phyloP scores from a whole-genome alignment of 2,888 invertebrate genomes.

The Odontocerum albicorne region DNA sequence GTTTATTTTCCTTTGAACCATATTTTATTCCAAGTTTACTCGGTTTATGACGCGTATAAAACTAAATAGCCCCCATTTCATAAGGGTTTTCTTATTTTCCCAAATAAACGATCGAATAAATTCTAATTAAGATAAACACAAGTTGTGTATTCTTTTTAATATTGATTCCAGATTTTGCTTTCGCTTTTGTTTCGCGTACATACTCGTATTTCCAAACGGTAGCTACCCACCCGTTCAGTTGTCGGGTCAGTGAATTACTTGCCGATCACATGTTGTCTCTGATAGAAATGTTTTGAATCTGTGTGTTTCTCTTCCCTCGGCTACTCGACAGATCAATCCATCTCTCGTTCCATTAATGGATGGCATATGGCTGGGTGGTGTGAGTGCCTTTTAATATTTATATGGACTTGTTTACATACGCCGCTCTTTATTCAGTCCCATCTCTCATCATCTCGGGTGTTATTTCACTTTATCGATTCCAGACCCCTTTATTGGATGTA shows the following conservation, averaged over 20 bases:
- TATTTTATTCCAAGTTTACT: too few species aligned
- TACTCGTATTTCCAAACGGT: neutral
- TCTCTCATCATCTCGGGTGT: neutral
- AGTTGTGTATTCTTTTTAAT: neutral
- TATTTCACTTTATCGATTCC: neutral
- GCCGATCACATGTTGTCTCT: neutral
- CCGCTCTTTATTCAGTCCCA: neutral
- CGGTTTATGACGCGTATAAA: neutral
- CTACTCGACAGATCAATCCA: constrained; percentile 3
- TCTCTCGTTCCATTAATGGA: constrained; percentile 4
- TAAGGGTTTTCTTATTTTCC: neutral
- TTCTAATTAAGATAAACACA: neutral
- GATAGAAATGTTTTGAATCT: neutral
- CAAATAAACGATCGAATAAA: neutral
- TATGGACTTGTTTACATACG: neutral
- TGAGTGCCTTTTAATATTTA: neutral
- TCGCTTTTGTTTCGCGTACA: too few species aligned
- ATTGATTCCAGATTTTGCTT: neutral
- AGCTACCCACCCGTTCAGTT: neutral
- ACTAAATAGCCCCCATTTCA: too few species aligned
- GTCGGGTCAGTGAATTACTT: neutral
- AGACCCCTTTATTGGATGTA: too few species aligned
- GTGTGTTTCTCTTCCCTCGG: neutral
- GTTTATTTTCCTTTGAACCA: too few species aligned
- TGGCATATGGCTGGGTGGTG: neutral